These are phyloP conservation scores for Acutogordius australiensis DNA, from an alignment of 2,888 invertebrate genomes.

Conservation along the genomic window DNA sequence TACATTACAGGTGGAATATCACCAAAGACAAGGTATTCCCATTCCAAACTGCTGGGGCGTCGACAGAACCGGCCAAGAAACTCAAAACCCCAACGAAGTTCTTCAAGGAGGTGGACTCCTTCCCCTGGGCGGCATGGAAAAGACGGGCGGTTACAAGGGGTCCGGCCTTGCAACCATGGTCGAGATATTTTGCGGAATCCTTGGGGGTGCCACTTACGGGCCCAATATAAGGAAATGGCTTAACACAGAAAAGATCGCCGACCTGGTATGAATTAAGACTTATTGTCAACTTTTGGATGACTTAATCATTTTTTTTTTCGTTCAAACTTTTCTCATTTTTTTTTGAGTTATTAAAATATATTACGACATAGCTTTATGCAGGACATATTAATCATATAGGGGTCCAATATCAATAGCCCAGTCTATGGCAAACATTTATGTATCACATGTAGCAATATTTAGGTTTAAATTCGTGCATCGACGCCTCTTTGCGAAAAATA, in stretches of 20 bases:
- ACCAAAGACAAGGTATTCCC: constrained; percentile 39
- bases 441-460: too few relatives aligned
- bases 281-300: too few relatives aligned
- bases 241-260: constrained; percentile 34
- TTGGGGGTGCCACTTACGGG: constrained; percentile 38
- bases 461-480: too few relatives aligned
- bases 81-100: constrained; percentile 23
- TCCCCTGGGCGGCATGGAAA: constrained; percentile 27
- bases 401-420: too few relatives aligned
- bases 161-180: constrained; percentile 54
- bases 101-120: constrained; percentile 22
- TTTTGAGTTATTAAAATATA: too few relatives aligned
- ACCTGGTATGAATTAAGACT: too few relatives aligned
- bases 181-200: constrained; percentile 54
- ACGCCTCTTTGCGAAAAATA: too few relatives aligned
- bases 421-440: too few relatives aligned
- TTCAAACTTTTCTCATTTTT: too few relatives aligned
- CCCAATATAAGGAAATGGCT: constrained; percentile 49
- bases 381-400: too few relatives aligned
- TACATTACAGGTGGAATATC: constrained; percentile 46
- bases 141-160: constrained; percentile 47
- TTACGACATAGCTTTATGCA: too few relatives aligned
- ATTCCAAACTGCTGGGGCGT: constrained; percentile 62
- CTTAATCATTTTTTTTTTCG: too few relatives aligned
- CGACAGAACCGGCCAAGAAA: constrained; percentile 31